phyloP scores from a whole-genome alignment of 2,797 vertebrate species.

The Centropyge bicolor region DNA sequence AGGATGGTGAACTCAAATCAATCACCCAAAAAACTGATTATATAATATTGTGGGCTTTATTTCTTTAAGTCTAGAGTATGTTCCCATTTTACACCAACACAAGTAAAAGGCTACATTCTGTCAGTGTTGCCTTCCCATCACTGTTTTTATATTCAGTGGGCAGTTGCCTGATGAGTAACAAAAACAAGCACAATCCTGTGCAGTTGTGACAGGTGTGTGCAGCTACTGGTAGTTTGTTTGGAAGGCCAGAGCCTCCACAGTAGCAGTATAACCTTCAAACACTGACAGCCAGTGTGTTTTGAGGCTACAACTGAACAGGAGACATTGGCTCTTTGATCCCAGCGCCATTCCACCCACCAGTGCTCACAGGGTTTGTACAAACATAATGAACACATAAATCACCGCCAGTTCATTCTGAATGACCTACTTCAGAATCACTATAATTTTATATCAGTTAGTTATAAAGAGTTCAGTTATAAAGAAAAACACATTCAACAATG shows the following conservation, averaged over 20 bases:
- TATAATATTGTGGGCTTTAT: neutral
- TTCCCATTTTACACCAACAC: neutral
- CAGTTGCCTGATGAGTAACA: constrained; percentile 37
- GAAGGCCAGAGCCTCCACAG: constrained; percentile 39
- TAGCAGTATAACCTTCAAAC: constrained; percentile 32
- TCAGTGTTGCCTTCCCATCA: constrained; percentile 10
- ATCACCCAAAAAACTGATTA: neutral
- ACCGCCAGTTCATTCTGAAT: neutral
- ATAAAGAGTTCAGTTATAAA: no score
- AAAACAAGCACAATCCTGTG: constrained; percentile 71
- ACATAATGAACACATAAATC: neutral
- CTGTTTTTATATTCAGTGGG: constrained; percentile 28
- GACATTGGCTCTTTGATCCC: constrained; percentile 61
- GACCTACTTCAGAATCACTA: neutral
- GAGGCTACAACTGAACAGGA: constrained; percentile 28
- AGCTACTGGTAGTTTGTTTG: constrained; percentile 49
- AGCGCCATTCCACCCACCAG: constrained; percentile 16
- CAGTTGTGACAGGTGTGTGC: constrained; percentile 70
- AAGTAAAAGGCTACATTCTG: constrained; percentile 8
- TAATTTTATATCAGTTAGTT: no score
- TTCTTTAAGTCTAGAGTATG: no score
- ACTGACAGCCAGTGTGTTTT: constrained; percentile 46
- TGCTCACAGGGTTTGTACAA: neutral
- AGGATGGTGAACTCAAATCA: neutral
- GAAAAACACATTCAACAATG: no score